Evolutionary conservation across 2,888 invertebrate species (phyloP), one percentile per base, ranked within the genome.

Genomic region (Hirtodrosophila duncani): DNA sequence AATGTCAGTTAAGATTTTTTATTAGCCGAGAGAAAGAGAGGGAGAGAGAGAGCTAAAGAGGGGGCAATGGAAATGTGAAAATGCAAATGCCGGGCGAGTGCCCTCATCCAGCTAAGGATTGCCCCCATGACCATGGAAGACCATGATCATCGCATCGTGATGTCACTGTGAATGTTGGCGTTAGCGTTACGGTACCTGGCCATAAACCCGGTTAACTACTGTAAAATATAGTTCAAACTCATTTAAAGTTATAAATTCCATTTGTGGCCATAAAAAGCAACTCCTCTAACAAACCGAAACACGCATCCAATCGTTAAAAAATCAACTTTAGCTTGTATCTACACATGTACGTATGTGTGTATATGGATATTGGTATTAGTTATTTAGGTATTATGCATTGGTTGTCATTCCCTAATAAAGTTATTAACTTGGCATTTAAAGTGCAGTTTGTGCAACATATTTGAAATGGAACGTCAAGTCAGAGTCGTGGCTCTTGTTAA

Each of bases 1-100:
- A 84, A 84, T 79, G 84, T 83, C 84, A 83, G 84, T 84, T 85
- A 84, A 69, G 62, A 80, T 69, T 84, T 82, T 84, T 84, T 84
- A 84, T 84, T 83, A 68, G 72, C 67, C 31, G 13, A 34, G 26
- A 23, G 14, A 24, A 45, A 50, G n/a, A n/a, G n/a, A 37, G 36
- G 29, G 33, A 29, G 9, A n/a, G 36, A 36, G 23, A 16, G 17
- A 41, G 20, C 16, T 10, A 33, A 39, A 14, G 8, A 11, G 14
- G 14, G 33, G 37, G 36, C 31, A 9, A 27, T 26, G 16, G 18
- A 3, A 18, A 29, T 11, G 18, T 29, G 17, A 30, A 20, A 27
- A 14, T 2, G 26, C 5, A 9, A 9, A 37, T 13, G 26, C 3
- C 4, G 27, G n/a, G 16, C 17, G 8, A 7, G 18, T 6, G 7